Evolutionary conservation across 2,113 vertebrate genomes (phyloP), one percentile per base, ranked within the genome.

Genomic region (Hoplias malabaricus): DNA sequence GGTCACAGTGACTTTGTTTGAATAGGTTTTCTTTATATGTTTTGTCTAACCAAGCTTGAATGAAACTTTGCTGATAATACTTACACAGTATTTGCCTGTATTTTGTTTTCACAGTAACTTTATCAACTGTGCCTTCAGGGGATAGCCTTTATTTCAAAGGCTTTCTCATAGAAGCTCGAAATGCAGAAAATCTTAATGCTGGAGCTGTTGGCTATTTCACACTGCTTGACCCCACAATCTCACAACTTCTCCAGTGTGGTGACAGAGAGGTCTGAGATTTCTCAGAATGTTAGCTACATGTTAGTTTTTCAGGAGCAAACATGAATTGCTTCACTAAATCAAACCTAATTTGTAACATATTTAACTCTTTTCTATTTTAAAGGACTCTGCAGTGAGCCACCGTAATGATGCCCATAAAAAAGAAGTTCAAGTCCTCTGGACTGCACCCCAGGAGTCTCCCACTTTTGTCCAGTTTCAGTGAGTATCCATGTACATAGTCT

Each of bases 331-430:
- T 33, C 14, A 16, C 16, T 59, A 5, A 56, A 10, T 79, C 53
- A 77, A 40, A 68, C 27, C 16, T 7, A 40, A 14, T 38, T 54
- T 9, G 21, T 48, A 67, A 13, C 21, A 5, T 57, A 14, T 31
- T 16, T 34, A 13, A 40, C 14, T 68, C 5, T 56, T 25, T 0
- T 62, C 4, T 48, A 38, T 68, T 50, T 71, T 54, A 21, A 81
- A 96, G 96, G 93, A 88, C 53, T 95, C 94, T 73, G 94, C 93
- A 29, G 94, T 96, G 78, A 97, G 95, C 86, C 96, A 96, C 62
- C 95, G 83, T 67, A 91, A 21, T 63, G 66, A 88, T 57, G 74
- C 75, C 9, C 92, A 86, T 69, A 97, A 97, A 87, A 87, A 83
- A 10, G 42, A 88, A 10, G 23, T 97, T 38, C 84, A 89, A 68